These are phyloP conservation scores for Pteropus rufus DNA, from an alignment of 2,797 vertebrate genomes.

Conservation along the genomic window DNA sequence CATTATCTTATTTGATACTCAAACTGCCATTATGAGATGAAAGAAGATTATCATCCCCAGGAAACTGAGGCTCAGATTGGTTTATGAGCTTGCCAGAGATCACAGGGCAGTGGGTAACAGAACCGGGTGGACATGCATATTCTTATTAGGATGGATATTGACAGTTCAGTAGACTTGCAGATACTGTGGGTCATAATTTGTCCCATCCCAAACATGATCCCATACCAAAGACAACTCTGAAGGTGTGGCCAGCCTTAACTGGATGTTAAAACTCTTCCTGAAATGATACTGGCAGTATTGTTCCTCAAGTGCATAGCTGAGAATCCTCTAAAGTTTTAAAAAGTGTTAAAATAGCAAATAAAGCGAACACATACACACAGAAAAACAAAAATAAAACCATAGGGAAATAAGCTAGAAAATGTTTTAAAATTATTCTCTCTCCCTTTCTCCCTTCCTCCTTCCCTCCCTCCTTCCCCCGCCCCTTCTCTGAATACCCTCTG, in stretches of 20 bases:
- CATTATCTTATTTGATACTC: slow-evolving; percentile 37
- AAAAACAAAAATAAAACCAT: neutral
- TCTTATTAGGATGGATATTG: neutral
- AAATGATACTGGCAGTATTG: neutral
- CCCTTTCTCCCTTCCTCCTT: too few relatives aligned
- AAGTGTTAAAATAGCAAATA: neutral
- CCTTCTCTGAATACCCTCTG: too few relatives aligned
- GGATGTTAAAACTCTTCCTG: neutral
- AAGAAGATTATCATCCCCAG: neutral
- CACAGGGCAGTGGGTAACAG: neutral
- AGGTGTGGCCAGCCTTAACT: neutral
- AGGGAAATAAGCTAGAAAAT: neutral
- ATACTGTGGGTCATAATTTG: fast-evolving
- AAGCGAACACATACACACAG: neutral
- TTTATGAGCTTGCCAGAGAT: neutral
- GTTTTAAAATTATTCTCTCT: neutral
- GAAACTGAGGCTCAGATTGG: neutral
- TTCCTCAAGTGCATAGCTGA: neutral
- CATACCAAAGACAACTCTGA: neutral
- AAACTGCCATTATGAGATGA: neutral
- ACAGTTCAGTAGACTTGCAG: neutral
- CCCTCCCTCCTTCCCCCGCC: neutral
- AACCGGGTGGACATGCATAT: neutral
- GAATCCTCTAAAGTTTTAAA: neutral
- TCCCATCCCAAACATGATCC: neutral